Evolutionary conservation across 2,888 invertebrate species (phyloP), one percentile per base, ranked within the genome.

Genomic region (Syritta pipiens): DNA sequence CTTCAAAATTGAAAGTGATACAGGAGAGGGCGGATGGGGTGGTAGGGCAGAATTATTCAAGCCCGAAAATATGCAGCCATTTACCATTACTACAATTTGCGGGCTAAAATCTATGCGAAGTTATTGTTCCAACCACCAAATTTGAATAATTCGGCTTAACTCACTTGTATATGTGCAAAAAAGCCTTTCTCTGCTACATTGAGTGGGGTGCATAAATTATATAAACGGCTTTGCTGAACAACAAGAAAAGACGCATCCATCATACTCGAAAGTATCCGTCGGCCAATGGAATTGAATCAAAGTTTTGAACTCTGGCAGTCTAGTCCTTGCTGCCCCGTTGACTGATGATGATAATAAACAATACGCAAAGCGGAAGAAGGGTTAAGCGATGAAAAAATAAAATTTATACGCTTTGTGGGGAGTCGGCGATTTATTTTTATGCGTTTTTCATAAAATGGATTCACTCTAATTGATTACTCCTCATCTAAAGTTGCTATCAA

Each of bases 131-230:
- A 35, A 46, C 46, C 79, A 32, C 37, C 62, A 53, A 71, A 74
- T 79, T 74, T 68, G 44, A 74, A 79, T 79, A 67, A 74, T 68
- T 51, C 44, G 57, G 55, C 65, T 63, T 68, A 57, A 63, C 60
- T 57, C 57, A 67, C 79, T 72, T 44, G 46, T 42, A 37, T 65
- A 42, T 46, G 42, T 49, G 48, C 37, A 17, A 1, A 32, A 12
- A 32, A 19, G 46, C 62, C 48, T 55, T 55, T 71, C 49, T 60
- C 65, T 71, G 48, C 67, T 42, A 35, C 51, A 35, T 37, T 55
- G 30, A 68, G 24, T n/a, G n/a, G 81, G 75, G 82, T 82, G 81
- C 71, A 82, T 82, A 82, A 82, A 82, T 82, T 82, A 82, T 57
- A n/a, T n/a, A 24, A 9, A 51, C 14, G 48, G 30, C 30, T 63